Evolutionary conservation across 2,113 vertebrate genomes (phyloP).

Genomic region (Pelecanus crispus): DNA sequence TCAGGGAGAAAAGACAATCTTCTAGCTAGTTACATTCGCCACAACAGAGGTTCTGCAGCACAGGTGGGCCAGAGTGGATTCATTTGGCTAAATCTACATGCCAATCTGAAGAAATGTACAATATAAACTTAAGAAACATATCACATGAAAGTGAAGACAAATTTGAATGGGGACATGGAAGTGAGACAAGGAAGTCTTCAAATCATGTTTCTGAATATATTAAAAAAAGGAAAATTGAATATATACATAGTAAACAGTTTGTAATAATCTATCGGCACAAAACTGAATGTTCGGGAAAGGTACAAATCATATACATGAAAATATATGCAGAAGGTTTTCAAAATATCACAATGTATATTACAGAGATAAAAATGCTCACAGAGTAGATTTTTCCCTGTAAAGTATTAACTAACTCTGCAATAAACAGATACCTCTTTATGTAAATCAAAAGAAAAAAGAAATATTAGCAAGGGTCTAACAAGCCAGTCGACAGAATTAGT

Average conservation of each 20-base stretch:
- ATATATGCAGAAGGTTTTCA: background rate
- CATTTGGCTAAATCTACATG: background rate
- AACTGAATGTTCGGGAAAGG: background rate
- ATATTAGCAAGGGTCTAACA: background rate
- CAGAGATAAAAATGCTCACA: background rate
- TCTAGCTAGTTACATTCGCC: background rate
- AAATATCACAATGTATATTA: background rate
- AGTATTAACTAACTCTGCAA: background rate
- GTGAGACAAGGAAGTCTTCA: background rate
- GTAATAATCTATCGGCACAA: background rate
- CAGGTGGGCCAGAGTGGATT: background rate
- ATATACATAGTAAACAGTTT: background rate
- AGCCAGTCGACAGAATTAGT: background rate
- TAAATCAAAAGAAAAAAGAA: background rate
- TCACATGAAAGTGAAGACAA: background rate
- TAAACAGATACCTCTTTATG: background rate
- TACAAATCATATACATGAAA: background rate
- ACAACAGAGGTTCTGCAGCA: background rate
- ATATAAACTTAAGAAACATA: background rate
- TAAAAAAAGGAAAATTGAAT: background rate
- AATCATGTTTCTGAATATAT: background rate
- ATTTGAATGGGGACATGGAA: background rate
- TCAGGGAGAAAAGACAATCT: background rate
- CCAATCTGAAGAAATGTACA: background rate
- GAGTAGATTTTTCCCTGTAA: background rate